phyloP scores from a whole-genome alignment of 2,888 invertebrate species.

The Tachina grossa region DNA sequence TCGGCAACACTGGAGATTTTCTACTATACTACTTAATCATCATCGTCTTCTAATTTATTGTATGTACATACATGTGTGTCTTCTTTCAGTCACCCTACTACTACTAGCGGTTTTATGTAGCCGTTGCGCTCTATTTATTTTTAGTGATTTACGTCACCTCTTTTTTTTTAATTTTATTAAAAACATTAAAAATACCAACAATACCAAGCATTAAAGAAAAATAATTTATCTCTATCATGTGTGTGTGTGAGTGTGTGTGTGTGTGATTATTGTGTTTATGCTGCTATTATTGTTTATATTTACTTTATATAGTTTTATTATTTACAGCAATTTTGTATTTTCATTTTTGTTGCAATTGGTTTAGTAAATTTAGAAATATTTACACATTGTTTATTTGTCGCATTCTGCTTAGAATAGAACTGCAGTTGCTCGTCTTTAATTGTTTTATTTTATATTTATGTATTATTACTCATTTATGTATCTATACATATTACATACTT shows the following conservation, averaged over 20 bases:
- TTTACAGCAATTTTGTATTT: constrained; percentile 5
- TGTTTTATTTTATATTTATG: background rate
- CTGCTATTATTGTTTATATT: constrained; percentile 25
- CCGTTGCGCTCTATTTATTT: constrained; percentile 76
- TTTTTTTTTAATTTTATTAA: constrained; percentile 23
- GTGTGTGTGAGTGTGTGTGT: constrained; percentile 37
- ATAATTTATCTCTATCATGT: constrained; percentile 38
- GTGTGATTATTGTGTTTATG: constrained; percentile 34
- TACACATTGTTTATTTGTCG: background rate
- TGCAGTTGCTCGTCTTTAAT: constrained; percentile 18
- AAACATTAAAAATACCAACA: constrained; percentile 23
- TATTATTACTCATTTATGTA: constrained; percentile 29
- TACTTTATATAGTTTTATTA: constrained; percentile 23
- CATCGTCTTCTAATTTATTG: constrained; percentile 7
- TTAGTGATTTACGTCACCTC: constrained; percentile 80
- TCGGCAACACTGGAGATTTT: too few species aligned
- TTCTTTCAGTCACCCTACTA: constrained; percentile 16
- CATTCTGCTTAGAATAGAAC: constrained; percentile 5
- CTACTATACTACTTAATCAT: constrained; percentile 12
- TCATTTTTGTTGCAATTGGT: background rate
- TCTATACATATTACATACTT: background rate
- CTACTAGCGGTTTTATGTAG: constrained; percentile 7
- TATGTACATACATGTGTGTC: background rate
- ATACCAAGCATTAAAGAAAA: constrained; percentile 17
- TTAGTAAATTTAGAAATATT: background rate